Evolutionary conservation across 1,140 invertebrate genomes (phyloP).

Genomic region (Lutraria rhynchaena): DNA sequence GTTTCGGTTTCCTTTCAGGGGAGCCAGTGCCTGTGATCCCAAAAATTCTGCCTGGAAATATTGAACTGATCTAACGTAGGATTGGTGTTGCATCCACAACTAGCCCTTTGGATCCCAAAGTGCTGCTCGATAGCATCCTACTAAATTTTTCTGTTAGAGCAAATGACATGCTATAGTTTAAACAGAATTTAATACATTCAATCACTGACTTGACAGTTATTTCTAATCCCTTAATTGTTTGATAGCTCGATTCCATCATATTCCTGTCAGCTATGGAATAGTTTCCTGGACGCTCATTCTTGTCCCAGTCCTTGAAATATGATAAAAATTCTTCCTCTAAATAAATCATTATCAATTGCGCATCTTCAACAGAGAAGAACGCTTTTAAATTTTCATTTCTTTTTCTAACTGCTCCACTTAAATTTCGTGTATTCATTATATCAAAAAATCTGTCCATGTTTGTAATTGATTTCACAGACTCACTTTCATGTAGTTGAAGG

Average conservation of each 20-base stretch:
- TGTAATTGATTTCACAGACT: constrained; percentile 54
- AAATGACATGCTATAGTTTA: constrained; percentile 15
- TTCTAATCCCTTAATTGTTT: constrained; percentile 47
- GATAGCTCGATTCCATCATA: constrained; percentile 28
- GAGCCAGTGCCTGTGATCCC: constrained; percentile 5
- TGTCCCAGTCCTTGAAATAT: not conserved
- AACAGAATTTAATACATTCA: constrained; percentile 14
- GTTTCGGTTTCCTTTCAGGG: not conserved
- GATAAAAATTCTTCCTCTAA: constrained; percentile 1
- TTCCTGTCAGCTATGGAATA: constrained; percentile 11
- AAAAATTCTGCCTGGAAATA: not conserved
- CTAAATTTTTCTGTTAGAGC: constrained; percentile 41
- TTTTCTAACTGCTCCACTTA: not conserved
- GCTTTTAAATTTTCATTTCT: constrained; percentile 15
- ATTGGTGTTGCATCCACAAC: constrained; percentile 9
- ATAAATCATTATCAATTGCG: constrained; percentile 13
- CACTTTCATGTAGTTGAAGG: constrained; percentile 34
- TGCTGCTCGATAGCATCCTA: constrained; percentile 55
- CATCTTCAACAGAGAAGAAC: constrained; percentile 12
- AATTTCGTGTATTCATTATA: constrained; percentile 24
- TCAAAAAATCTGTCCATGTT: constrained; percentile 59
- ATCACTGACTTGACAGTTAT: constrained; percentile 39
- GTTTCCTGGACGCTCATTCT: not conserved
- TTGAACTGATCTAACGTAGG: constrained; percentile 28
- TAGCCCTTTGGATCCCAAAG: constrained; percentile 19